Evolutionary conservation across 2,888 invertebrate species (phyloP), one percentile per base, ranked within the genome.

Genomic region (Cheilosia vulpina): DNA sequence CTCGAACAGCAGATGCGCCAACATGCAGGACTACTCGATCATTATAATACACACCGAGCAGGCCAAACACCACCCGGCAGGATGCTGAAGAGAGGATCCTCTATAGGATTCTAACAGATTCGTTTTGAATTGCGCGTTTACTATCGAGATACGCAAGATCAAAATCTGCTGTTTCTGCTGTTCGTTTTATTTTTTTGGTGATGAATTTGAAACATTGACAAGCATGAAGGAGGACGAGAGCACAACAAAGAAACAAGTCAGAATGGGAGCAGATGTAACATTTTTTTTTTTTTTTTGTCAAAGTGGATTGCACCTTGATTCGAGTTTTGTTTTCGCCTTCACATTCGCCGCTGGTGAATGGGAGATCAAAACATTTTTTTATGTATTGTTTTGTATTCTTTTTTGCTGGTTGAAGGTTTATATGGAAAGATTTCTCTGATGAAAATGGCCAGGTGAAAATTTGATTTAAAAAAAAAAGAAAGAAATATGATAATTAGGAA

Each of bases 231-330:
- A 60, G 53, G 43, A 47, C 45, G 47, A 66, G 19, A 66, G 24
- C 21, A 75, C 57, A 75, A 75, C 31, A 82, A 79, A 71, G 53
- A 50, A 72, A 75, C 77, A 83, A 69, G 60, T 77, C 77, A 55
- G 68, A 79, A 45, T 58, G 55, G 87, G 65, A 87, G 87, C 87
- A 87, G 87, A 87, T 87, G 87, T 63, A 82, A 43, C 62, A 41
- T 76, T 57, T 80, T 73, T 73, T 76, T 57, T 80, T 73, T 69
- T 77, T 81, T 76, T 63, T 68, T 78, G 87, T 87, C 87, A 87
- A 88, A 87, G 87, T 88, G 88, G 41, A 88, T 87, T 88, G 84
- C 88, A 88, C 88, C 88, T 88, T 88, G 88, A 88, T 87, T 82
- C 71, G 79, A 71, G 71, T 66, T 63, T 84, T 53, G 47, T 71